These are phyloP conservation scores for Zaprionus gabonicus DNA, from an alignment of 1,140 invertebrate species.

Conservation along the genomic window DNA sequence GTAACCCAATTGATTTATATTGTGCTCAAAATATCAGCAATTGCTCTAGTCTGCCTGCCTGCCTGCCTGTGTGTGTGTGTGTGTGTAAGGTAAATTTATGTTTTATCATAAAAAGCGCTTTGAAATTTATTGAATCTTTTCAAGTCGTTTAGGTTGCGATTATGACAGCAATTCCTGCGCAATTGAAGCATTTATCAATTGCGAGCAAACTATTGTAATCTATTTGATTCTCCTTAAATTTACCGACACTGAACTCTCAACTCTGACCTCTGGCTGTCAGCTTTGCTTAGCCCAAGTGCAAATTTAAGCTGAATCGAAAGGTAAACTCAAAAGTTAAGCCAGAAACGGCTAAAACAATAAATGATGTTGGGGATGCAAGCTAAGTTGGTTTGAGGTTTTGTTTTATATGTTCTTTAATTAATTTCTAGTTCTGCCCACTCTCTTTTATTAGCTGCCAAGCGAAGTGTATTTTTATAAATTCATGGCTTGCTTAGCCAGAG, in stretches of 20 bases:
- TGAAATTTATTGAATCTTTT: constrained; percentile 3
- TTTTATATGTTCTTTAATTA: constrained; percentile 7
- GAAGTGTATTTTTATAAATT: background rate
- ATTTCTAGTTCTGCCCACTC: background rate
- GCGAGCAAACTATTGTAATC: background rate
- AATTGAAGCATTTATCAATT: constrained; percentile 2
- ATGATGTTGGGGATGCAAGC: background rate
- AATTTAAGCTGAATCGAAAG: background rate
- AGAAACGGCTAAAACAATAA: background rate
- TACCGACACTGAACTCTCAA: background rate
- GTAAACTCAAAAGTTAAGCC: background rate
- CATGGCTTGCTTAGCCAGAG: constrained; percentile 6
- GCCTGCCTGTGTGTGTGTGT: background rate
- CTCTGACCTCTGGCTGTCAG: background rate
- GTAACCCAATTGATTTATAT: constrained; percentile 5
- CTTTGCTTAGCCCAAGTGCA: background rate
- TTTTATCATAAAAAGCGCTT: constrained; percentile 2
- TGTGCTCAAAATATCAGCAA: background rate
- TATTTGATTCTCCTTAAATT: background rate
- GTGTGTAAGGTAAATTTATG: background rate
- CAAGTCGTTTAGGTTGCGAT: background rate
- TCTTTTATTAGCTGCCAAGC: background rate
- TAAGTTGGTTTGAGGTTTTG: background rate
- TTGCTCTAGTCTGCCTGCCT: background rate
- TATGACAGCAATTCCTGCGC: constrained; percentile 1